Evolutionary conservation across 2,888 invertebrate species (phyloP).

Genomic region (Strigamia crassipes): DNA sequence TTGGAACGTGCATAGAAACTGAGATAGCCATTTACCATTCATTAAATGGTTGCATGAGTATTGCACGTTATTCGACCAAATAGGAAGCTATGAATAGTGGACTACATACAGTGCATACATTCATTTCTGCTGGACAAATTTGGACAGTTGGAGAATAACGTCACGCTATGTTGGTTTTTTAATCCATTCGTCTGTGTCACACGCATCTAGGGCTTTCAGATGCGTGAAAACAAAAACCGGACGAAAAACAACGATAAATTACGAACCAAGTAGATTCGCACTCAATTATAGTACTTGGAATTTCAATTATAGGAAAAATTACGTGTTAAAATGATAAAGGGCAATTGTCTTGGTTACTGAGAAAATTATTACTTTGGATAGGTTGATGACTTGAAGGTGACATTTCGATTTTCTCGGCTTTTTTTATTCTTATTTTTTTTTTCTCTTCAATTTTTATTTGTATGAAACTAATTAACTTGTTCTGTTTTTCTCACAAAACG

Average conservation of each 20-base stretch:
- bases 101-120: neutral
- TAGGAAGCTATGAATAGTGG: neutral
- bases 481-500: too few species aligned
- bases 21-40: neutral
- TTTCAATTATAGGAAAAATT: conserved; percentile 35
- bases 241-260: neutral
- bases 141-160: conserved; percentile 2
- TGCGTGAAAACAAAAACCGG: neutral
- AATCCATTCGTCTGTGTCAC: conserved; percentile 18
- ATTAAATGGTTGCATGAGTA: conserved; percentile 35
- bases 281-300: conserved; percentile 15
- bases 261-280: neutral
- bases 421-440: neutral
- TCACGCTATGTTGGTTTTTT: conserved; percentile 18
- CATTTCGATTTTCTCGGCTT: neutral
- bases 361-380: conserved; percentile 11
- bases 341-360: conserved; percentile 8
- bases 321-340: conserved; percentile 23
- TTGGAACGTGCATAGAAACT: neutral
- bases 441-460: neutral
- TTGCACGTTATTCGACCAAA: conserved; percentile 19
- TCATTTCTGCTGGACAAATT: conserved; percentile 15
- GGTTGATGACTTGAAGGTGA: conserved; percentile 15
- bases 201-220: neutral
- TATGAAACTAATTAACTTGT: neutral